Percentiles rank a stretch among this genome's conserved stretches.
Evolutionary conservation across 2,888 invertebrate species (phyloP).

Genomic region (Drosophila fulvimacula): DNA sequence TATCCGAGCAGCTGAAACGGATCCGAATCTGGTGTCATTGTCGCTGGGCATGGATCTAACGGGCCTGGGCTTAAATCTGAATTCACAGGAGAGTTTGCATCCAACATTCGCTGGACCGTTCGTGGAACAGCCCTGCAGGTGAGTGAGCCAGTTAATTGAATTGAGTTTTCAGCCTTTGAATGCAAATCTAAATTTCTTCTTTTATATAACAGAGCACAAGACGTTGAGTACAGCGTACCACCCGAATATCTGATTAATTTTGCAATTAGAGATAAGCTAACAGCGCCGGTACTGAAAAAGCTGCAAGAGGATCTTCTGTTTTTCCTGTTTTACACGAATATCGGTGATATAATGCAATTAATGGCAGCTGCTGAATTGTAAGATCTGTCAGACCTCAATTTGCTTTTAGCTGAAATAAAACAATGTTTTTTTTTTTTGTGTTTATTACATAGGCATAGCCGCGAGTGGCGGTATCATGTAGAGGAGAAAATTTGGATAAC

Average conservation of each 20-base stretch:
- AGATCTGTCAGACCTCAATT: conserved; percentile 82
- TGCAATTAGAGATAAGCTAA: conserved; percentile 97
- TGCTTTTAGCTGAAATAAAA: neutral
- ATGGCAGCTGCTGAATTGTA: conserved; percentile 98
- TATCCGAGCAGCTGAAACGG: conserved; percentile 98
- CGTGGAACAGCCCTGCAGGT: conserved; percentile 97
- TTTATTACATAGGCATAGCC: conserved; percentile 91
- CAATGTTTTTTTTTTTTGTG: conserved; percentile 14
- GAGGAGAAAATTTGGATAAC: conserved; percentile 99
- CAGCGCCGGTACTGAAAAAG: conserved; percentile 97
- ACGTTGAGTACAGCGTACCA: conserved; percentile 99
- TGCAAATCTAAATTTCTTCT: neutral
- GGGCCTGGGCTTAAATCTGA: conserved; percentile 98
- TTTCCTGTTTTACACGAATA: conserved; percentile 99
- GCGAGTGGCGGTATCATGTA: conserved; percentile 99
- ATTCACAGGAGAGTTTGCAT: conserved; percentile 98
- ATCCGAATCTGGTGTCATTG: conserved; percentile 97
- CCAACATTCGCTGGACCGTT: conserved; percentile 99
- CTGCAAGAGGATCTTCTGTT: conserved; percentile 99
- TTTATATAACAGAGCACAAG: conserved; percentile 91
- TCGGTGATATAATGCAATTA: conserved; percentile 98
- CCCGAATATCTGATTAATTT: conserved; percentile 99
- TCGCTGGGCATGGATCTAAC: conserved; percentile 99
- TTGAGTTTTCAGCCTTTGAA: too few species aligned
- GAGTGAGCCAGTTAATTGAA: neutral